These are phyloP conservation scores for Urocynchramus pylzowi DNA, from an alignment of 2,113 vertebrate genomes.

Conservation along the genomic window DNA sequence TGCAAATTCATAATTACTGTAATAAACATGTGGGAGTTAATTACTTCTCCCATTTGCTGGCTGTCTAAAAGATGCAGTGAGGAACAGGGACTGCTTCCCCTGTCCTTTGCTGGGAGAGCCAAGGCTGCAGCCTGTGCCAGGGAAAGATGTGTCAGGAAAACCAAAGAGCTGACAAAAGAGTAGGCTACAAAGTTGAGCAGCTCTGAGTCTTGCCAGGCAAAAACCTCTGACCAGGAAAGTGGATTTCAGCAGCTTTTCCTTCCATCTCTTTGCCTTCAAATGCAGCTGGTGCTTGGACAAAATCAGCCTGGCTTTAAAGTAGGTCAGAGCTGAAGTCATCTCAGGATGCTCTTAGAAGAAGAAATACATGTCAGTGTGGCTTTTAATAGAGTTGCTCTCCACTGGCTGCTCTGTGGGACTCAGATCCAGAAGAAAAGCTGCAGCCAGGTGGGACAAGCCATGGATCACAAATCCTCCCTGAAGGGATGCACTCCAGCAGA, in stretches of 20 bases:
- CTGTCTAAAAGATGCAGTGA: background rate
- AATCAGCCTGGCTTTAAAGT: background rate
- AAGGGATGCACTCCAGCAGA: background rate
- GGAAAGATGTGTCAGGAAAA: background rate
- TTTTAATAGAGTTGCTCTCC: background rate
- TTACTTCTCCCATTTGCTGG: background rate
- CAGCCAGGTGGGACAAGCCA: background rate
- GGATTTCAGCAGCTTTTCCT: background rate
- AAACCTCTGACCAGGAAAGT: background rate
- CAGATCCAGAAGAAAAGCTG: background rate
- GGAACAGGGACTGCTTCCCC: background rate
- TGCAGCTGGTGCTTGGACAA: background rate
- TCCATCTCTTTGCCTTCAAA: background rate
- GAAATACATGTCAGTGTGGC: slow-evolving; percentile 5
- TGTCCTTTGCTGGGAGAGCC: background rate
- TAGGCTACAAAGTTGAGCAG: fast-evolving
- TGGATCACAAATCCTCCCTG: background rate
- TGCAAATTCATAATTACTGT: background rate
- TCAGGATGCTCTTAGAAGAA: background rate
- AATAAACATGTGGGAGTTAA: background rate
- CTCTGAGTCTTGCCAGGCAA: background rate
- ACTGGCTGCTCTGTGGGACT: background rate
- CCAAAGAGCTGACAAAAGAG: background rate
- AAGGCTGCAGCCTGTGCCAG: background rate
- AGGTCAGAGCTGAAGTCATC: background rate